Percentiles rank a stretch among this genome's conserved stretches.
Evolutionary conservation across 2,797 vertebrate species (phyloP).

Genomic region (Enoplosus armatus): DNA sequence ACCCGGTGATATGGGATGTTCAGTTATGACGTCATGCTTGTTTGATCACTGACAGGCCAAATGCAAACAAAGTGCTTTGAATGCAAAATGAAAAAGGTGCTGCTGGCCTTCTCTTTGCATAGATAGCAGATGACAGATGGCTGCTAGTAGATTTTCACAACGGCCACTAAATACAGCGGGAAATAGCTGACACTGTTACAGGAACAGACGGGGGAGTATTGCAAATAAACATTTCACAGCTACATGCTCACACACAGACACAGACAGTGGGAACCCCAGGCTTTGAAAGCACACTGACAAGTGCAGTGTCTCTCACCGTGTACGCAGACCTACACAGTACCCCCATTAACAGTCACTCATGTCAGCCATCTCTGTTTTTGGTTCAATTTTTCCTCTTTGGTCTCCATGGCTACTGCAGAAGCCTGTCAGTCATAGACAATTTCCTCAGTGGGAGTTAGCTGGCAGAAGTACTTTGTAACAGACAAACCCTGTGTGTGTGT

Average conservation of each 20-base stretch:
- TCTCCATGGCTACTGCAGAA: slow-evolving; percentile 59
- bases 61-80: slow-evolving; percentile 70
- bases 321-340: slow-evolving; percentile 35
- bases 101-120: slow-evolving; percentile 73
- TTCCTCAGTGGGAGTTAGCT: slow-evolving; percentile 40
- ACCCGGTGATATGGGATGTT: slow-evolving; percentile 36
- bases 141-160: slow-evolving; percentile 62
- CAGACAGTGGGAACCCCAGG: slow-evolving; percentile 49
- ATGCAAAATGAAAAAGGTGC: slow-evolving; percentile 70
- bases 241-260: slow-evolving; percentile 41
- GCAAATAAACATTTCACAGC: slow-evolving; percentile 73
- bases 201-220: slow-evolving; percentile 64
- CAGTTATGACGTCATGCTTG: slow-evolving; percentile 56
- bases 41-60: slow-evolving; percentile 55
- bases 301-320: slow-evolving; percentile 22
- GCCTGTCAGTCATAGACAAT: slow-evolving; percentile 47
- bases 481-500: neutral
- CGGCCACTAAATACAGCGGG: slow-evolving; percentile 69
- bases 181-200: slow-evolving; percentile 66
- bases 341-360: slow-evolving; percentile 47
- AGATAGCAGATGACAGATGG: slow-evolving; percentile 76
- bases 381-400: slow-evolving; percentile 36
- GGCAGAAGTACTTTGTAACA: slow-evolving; percentile 16
- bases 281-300: slow-evolving; percentile 45
- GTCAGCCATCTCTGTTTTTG: slow-evolving; percentile 47